Conservation (phyloP, 2,888 invertebrate genomes). For the Tortricodes alternella region DNA sequence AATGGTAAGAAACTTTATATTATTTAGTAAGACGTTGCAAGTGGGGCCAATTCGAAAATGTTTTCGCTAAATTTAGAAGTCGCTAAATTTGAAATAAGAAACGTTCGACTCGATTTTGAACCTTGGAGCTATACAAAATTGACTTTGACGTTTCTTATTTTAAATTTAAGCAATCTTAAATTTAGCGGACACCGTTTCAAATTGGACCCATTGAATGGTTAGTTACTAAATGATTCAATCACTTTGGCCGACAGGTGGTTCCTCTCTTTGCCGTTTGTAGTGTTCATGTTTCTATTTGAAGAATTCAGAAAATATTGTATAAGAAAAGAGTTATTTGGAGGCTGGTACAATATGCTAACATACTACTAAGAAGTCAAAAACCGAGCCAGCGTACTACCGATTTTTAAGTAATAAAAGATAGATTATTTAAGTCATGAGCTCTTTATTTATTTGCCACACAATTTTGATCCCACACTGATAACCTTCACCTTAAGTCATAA, state of each 20-base stretch:
- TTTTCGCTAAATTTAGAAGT: no score
- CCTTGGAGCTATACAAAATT: no score
- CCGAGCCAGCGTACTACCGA: neutral
- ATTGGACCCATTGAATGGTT: no score
- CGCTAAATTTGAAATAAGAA: no score
- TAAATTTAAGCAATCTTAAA: neutral
- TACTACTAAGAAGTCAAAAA: constrained; percentile 48
- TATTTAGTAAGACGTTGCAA: neutral
- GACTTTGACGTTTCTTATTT: no score
- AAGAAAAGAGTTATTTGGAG: constrained; percentile 65
- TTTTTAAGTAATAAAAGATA: constrained; percentile 13
- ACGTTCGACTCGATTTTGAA: no score
- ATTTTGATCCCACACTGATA: constrained; percentile 42
- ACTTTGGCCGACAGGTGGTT: constrained; percentile 90
- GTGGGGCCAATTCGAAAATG: no score
- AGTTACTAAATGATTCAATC: no score
- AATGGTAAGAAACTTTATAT: constrained; percentile 55
- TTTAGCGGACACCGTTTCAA: no score
- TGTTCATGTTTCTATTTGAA: constrained; percentile 88
- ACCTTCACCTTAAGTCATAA: constrained; percentile 38
- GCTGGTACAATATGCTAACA: constrained; percentile 68
- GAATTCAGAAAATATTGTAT: constrained; percentile 88
- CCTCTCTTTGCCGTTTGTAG: constrained; percentile 87
- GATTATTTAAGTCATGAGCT: constrained; percentile 32
- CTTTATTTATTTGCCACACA: constrained; percentile 35